phyloP scores from a whole-genome alignment of 2,113 vertebrate genomes.

The Entelurus aequoreus region DNA sequence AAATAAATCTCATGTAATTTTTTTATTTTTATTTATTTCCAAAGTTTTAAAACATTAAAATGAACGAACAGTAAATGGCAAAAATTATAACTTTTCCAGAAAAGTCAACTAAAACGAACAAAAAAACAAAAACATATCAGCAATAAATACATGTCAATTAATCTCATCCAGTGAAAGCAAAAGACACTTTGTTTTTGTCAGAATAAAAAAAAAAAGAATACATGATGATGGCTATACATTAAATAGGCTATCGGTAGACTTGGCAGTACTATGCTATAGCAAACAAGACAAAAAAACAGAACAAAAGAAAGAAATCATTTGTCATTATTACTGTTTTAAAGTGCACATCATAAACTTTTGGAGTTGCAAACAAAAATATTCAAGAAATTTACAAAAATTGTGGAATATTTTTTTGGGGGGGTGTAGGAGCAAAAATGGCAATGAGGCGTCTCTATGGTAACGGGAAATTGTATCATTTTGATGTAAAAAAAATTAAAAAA shows the following conservation, averaged over 20 bases:
- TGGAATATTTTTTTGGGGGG: conserved; percentile 55
- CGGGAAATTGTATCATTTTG: conserved; percentile 19
- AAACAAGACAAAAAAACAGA: conserved; percentile 47
- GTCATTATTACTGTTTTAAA: conserved; percentile 72
- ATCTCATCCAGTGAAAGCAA: conserved; percentile 69
- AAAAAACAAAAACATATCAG: conserved; percentile 79
- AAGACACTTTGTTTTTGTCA: conserved; percentile 60
- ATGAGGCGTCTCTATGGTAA: conserved; percentile 66
- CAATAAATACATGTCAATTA: conserved; percentile 89
- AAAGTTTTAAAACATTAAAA: conserved; percentile 56
- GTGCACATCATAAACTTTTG: conserved; percentile 83
- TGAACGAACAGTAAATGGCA: conserved; percentile 81
- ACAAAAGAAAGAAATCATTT: conserved; percentile 54
- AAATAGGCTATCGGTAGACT: conserved; percentile 72
- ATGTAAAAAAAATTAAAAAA: too few relatives aligned
- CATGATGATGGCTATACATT: conserved; percentile 75
- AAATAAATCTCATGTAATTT: background rate
- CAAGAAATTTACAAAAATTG: conserved; percentile 25
- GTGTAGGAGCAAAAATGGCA: conserved; percentile 69
- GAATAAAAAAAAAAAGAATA: conserved; percentile 42
- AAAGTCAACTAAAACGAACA: conserved; percentile 76
- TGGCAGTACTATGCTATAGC: conserved; percentile 79
- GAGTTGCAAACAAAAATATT: conserved; percentile 57
- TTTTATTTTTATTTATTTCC: conserved; percentile 65
- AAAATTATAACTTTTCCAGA: conserved; percentile 75